Percentiles rank a stretch among this genome's conserved stretches.
These are phyloP conservation scores for Harpagus bidentatus DNA, from an alignment of 2,113 vertebrate species.

Conservation along the genomic window DNA sequence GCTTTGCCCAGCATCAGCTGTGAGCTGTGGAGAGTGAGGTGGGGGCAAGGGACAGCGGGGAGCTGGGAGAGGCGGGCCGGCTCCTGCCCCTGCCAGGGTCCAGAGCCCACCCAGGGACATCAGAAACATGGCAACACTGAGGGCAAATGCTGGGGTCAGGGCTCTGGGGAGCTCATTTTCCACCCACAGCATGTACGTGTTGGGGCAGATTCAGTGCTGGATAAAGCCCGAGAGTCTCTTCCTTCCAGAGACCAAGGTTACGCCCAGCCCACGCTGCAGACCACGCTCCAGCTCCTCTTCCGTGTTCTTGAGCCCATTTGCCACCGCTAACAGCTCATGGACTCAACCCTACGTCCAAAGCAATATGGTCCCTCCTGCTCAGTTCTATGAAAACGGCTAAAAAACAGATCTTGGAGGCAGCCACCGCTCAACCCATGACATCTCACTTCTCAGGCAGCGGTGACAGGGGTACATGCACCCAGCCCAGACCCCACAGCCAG, in stretches of 20 bases:
- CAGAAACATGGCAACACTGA: fast-evolving
- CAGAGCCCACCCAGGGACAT: neutral
- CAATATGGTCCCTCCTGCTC: neutral
- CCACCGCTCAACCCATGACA: neutral
- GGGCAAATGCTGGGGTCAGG: neutral
- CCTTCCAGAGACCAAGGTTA: neutral
- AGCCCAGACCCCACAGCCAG: neutral
- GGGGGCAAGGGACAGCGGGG: neutral
- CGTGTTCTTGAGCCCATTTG: neutral
- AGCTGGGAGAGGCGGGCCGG: neutral
- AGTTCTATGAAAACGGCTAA: neutral
- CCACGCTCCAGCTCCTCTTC: neutral
- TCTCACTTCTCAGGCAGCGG: neutral
- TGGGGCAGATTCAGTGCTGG: neutral
- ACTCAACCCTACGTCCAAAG: neutral
- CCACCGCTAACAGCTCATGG: fast-evolving
- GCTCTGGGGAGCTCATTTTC: neutral
- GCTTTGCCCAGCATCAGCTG: neutral
- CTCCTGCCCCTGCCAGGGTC: neutral
- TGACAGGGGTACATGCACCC: fast-evolving
- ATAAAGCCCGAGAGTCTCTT: neutral
- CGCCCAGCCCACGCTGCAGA: neutral
- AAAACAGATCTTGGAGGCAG: neutral
- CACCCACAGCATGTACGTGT: fast-evolving
- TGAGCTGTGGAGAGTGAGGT: too few relatives aligned